Conservation (phyloP, 2,797 vertebrate species). For the Catostomus latipinnis region DNA sequence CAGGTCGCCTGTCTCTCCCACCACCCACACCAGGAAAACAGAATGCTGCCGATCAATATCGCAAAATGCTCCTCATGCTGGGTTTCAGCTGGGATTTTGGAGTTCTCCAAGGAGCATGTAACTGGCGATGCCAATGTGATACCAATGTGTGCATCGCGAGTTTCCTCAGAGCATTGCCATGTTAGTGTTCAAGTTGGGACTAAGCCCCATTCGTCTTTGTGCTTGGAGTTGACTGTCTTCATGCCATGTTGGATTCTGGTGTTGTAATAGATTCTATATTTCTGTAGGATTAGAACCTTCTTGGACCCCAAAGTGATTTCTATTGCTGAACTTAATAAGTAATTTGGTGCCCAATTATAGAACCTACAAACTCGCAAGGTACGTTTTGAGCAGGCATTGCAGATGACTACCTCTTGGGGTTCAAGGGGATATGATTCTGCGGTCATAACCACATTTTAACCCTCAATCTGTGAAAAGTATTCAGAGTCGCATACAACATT, state of each 20-base stretch:
- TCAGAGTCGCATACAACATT: too few species aligned
- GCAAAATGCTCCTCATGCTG: conserved; percentile 29
- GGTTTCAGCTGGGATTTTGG: conserved; percentile 40
- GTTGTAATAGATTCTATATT: too few species aligned
- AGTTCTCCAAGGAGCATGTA: conserved; percentile 21
- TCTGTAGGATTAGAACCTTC: too few species aligned
- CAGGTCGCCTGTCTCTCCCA: conserved; percentile 51
- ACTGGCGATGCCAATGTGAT: conserved; percentile 26
- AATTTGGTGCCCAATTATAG: too few species aligned
- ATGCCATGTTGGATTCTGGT: conserved; percentile 72
- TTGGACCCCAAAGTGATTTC: too few species aligned
- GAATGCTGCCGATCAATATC: conserved; percentile 53
- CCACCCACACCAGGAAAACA: conserved; percentile 55
- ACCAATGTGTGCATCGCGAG: background rate
- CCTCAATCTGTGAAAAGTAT: too few species aligned
- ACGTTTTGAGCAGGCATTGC: too few species aligned
- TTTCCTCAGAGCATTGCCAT: conserved; percentile 22
- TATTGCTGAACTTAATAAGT: too few species aligned
- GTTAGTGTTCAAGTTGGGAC: background rate
- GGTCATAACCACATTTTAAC: too few species aligned
- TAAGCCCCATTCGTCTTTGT: background rate
- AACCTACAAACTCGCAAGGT: too few species aligned
- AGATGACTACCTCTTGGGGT: too few species aligned
- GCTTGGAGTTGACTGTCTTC: conserved; percentile 71
- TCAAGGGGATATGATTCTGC: too few species aligned